Evolutionary conservation across 2,888 invertebrate species (phyloP).

Genomic region (Leptopilina syphax): DNA sequence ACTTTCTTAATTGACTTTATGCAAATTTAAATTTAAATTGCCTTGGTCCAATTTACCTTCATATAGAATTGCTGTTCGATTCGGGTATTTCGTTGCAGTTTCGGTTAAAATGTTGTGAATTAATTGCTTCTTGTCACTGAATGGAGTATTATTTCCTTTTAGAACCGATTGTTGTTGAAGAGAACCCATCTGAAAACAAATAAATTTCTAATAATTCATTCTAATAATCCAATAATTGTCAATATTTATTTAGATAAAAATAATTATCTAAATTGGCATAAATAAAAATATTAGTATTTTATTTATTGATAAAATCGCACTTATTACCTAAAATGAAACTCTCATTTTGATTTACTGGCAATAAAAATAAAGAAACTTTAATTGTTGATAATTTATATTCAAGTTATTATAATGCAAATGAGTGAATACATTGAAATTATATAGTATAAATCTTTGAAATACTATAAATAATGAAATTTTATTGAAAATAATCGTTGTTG

Average conservation of each 20-base stretch:
- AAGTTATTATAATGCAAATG: background rate
- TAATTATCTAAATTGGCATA: no score
- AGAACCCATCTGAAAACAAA: constrained; percentile 82
- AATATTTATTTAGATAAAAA: background rate
- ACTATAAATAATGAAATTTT: background rate
- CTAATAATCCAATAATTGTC: background rate
- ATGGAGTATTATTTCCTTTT: constrained; percentile 72
- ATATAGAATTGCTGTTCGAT: constrained; percentile 82
- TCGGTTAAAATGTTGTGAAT: constrained; percentile 80
- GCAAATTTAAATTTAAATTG: background rate
- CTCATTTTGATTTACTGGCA: no score
- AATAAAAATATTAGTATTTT: background rate
- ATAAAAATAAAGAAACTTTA: no score
- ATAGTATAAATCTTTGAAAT: no score
- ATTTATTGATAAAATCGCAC: background rate
- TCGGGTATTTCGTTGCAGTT: constrained; percentile 78
- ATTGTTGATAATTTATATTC: background rate
- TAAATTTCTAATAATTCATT: background rate
- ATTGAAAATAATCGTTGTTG: background rate
- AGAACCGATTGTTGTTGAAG: constrained; percentile 86
- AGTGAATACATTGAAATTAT: background rate
- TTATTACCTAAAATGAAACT: background rate
- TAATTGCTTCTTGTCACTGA: constrained; percentile 71
- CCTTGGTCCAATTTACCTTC: constrained; percentile 76
- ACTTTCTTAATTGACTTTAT: no score